These are phyloP conservation scores for Catharus bicknelli DNA, from an alignment of 2,113 vertebrate genomes.

Conservation along the genomic window DNA sequence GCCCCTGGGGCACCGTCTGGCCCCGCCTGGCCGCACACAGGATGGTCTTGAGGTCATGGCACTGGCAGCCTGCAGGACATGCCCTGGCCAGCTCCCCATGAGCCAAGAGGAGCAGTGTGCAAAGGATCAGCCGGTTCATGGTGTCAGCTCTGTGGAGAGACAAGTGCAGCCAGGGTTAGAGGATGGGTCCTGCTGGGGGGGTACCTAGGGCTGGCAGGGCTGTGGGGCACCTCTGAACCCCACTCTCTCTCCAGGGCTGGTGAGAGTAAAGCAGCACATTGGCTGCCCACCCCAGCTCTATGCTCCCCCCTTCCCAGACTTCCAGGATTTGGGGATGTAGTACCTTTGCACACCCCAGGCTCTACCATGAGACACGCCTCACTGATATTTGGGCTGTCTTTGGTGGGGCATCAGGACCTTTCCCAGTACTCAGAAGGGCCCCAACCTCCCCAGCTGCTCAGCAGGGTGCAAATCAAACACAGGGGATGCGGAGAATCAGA, in stretches of 20 bases:
- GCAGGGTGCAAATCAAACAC: slow-evolving; percentile 35
- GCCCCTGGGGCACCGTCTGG: slow-evolving; percentile 74
- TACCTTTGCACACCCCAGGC: neutral
- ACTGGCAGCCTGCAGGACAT: slow-evolving; percentile 76
- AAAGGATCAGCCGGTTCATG: slow-evolving; percentile 55
- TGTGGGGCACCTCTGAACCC: neutral
- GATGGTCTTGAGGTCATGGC: slow-evolving; percentile 71
- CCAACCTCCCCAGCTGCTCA: neutral
- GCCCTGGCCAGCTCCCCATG: neutral
- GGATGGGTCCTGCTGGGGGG: neutral
- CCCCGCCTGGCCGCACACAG: slow-evolving; percentile 72
- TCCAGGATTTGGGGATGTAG: neutral
- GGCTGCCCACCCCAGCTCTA: neutral
- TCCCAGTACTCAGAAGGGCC: neutral
- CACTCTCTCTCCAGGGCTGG: accelerated
- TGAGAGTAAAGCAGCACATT: accelerated
- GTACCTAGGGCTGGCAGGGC: neutral
- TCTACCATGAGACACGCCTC: accelerated
- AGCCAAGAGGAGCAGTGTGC: slow-evolving; percentile 40
- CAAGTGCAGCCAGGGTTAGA: neutral
- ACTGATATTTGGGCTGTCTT: neutral
- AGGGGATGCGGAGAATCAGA: neutral
- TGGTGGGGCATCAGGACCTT: accelerated
- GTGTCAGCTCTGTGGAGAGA: slow-evolving; percentile 26
- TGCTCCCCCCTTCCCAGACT: neutral